A percentile compares a stretch with the other conserved stretches of the same genome.
These are phyloP conservation scores for Onthophagus sagittarius DNA, from an alignment of 2,888 invertebrate species.

Conservation along the genomic window DNA sequence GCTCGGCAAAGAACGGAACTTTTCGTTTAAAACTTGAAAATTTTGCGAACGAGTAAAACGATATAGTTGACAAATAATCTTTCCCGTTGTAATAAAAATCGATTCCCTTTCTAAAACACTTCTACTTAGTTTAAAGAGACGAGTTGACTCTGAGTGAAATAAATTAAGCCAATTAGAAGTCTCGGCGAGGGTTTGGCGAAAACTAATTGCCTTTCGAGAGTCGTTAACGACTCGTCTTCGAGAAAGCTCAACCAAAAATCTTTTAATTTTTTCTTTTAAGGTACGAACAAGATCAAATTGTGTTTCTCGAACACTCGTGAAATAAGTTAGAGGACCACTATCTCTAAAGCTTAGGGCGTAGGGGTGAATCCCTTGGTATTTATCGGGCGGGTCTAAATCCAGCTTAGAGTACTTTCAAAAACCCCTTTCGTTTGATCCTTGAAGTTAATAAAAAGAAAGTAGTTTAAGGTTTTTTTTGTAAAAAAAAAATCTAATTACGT, in stretches of 20 bases:
- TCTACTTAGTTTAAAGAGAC: neutral
- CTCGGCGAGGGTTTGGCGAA: neutral
- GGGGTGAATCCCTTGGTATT: neutral
- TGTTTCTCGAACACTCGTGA: neutral
- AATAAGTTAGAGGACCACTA: neutral
- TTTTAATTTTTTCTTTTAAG: neutral
- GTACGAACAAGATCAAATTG: neutral
- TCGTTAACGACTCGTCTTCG: neutral
- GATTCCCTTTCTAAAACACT: neutral
- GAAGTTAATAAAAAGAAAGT: too few species aligned
- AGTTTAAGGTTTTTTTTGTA: too few species aligned
- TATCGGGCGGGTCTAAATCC: neutral
- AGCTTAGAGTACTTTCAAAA: neutral
- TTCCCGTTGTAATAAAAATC: neutral
- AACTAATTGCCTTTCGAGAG: neutral
- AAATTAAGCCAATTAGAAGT: neutral
- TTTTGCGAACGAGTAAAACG: neutral
- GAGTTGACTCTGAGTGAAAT: neutral
- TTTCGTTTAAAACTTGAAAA: constrained; percentile 7
- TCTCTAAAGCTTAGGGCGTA: neutral
- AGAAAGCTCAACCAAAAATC: neutral
- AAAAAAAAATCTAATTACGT: too few species aligned
- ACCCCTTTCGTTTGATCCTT: neutral
- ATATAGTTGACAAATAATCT: neutral
- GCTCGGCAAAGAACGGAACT: neutral